These are phyloP conservation scores for Orycteropus afer DNA, from an alignment of 2,113 vertebrate genomes.

Conservation along the genomic window DNA sequence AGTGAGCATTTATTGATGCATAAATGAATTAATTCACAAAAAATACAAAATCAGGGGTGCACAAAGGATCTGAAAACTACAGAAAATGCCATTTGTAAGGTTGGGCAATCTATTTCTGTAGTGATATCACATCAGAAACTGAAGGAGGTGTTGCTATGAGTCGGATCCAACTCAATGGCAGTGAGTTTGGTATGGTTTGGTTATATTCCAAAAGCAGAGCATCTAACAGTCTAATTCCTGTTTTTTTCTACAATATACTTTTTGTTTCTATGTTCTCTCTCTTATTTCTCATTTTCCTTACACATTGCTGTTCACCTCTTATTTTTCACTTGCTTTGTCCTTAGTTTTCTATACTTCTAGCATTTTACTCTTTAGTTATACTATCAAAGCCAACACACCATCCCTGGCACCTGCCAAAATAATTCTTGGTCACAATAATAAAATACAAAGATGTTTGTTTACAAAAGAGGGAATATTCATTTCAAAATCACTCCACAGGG, in stretches of 20 bases:
- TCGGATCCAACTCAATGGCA: too few species aligned
- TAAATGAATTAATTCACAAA: not conserved
- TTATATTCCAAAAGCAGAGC: not conserved
- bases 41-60: not conserved
- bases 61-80: not conserved
- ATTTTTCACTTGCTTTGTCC: not conserved
- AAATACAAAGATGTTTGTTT: not conserved
- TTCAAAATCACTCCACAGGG: not conserved
- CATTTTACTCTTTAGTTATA: not conserved
- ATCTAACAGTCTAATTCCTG: not conserved
- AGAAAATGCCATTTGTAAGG: not conserved
- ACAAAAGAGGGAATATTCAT: slow-evolving; percentile 9
- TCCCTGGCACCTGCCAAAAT: not conserved
- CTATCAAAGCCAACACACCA: not conserved
- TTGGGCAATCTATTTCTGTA: too few species aligned
- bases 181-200: too few species aligned
- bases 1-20: not conserved
- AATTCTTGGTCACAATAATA: not conserved
- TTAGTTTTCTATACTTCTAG: not conserved
- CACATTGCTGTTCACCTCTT: not conserved
- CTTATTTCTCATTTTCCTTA: not conserved
- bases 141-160: too few species aligned
- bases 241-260: not conserved
- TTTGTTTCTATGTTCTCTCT: not conserved
- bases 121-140: too few species aligned